Base-by-base conservation (phyloP, 2,797 vertebrate genomes). In the Iguana delicatissima region DNA sequence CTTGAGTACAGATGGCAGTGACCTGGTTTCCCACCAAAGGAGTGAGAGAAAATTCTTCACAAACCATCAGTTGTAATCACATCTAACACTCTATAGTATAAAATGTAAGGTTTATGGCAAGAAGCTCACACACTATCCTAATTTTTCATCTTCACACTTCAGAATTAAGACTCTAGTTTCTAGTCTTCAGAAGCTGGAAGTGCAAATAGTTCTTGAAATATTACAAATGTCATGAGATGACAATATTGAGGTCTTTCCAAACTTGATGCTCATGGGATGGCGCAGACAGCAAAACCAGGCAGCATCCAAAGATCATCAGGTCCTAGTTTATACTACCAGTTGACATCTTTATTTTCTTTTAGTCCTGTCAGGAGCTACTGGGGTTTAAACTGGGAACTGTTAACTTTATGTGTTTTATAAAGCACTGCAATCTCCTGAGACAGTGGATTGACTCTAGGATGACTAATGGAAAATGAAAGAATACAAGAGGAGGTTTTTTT, bases 1-100 rank as follows among this genome's bases (percentile, higher is more conserved):
- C 0, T 72, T 87, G 72, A 76, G 8, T 57, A 86, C 38, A 86
- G 72, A 77, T 73, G 29, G 80, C 32, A 87, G 32, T 77, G 59
- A 67, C 18, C 1, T 74, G 80, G 42, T 52, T 87, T 87, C 69
- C 12, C 50, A 87, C 59, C 14, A 83, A 87, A 87, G 77, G 46
- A 14, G 26, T 81, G 52, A 6, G 13, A 74, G 62, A 42, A 86
- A 86, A 74, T 82, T 50, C 6, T 13, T 59, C 38, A 22, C 46
- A 22, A 57, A 85, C 6, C 10, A 46, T 80, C 18, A 84, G 62
- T 69, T 84, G 20, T 55, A 83, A 55, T 29, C 38, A 52, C 16
- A 80, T 18, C 24, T 42, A 80, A 38, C 42, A 57, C 6, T 74
- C 76, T 42, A 26, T 67, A 67, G 4, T 76, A 42, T 67, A 67